Evolutionary conservation across 2,797 vertebrate species (phyloP).

Genomic region (Orestias chungarensis): DNA sequence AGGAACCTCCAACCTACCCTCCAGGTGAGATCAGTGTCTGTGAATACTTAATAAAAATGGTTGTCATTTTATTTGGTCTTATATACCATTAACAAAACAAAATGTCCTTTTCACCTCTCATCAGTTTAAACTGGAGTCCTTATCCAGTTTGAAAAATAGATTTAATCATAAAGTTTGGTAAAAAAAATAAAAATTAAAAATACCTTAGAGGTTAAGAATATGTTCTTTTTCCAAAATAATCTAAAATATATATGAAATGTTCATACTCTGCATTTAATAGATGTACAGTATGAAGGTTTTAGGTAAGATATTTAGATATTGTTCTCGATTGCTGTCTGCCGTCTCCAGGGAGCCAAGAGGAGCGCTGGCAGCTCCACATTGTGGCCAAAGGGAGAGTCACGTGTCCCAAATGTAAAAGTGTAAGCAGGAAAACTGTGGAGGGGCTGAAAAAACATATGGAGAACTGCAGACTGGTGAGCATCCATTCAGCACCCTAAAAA

Average conservation of each 20-base stretch:
- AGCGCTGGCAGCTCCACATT: slow-evolving; percentile 91
- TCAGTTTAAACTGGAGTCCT: background rate
- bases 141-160: background rate
- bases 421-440: slow-evolving; percentile 93
- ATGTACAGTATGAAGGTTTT: background rate
- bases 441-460: slow-evolving; percentile 95
- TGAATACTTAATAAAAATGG: background rate
- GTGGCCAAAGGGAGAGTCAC: slow-evolving; percentile 88
- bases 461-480: slow-evolving; percentile 87
- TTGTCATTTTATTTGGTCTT: background rate
- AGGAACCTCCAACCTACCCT: slow-evolving; percentile 74
- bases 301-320: background rate
- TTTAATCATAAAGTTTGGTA: background rate
- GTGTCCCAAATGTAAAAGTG: slow-evolving; percentile 92
- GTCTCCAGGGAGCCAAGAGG: slow-evolving; percentile 88
- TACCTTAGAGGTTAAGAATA: background rate
- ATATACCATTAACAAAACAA: background rate
- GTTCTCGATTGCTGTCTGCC: background rate
- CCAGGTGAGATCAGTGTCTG: slow-evolving; percentile 62
- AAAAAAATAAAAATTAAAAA: no score
- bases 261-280: background rate
- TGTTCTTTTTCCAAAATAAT: background rate
- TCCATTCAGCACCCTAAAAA: background rate
- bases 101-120: background rate
- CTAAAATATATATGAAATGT: background rate